Conservation (phyloP, 2,888 invertebrate genomes). For the Cephus sareptanus region DNA sequence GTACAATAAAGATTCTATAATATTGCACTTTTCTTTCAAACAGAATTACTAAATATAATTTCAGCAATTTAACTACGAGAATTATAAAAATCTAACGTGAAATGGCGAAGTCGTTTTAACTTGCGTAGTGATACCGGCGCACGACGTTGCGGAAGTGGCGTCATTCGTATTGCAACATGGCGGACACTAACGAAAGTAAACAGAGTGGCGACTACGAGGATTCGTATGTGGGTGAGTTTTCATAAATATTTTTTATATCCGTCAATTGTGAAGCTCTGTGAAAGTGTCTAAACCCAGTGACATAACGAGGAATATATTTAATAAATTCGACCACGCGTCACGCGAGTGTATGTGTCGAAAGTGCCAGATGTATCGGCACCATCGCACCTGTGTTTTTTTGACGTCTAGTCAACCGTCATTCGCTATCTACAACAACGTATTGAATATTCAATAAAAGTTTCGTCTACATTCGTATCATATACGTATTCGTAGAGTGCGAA, state of each 20-base stretch:
- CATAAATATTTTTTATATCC: background rate
- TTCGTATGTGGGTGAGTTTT: conserved; percentile 61
- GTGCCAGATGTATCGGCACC: conserved; percentile 43
- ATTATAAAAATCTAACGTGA: conserved; percentile 16
- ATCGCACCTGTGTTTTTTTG: conserved; percentile 29
- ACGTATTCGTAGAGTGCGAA: too few relatives aligned
- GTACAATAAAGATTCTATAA: too few relatives aligned
- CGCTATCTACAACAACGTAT: too few relatives aligned
- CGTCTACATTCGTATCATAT: too few relatives aligned
- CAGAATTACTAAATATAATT: background rate
- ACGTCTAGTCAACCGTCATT: conserved; percentile 26
- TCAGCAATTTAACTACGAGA: background rate
- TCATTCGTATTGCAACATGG: conserved; percentile 63
- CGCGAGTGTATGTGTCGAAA: conserved; percentile 11
- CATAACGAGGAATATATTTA: background rate
- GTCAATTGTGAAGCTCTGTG: too few relatives aligned
- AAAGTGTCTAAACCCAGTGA: too few relatives aligned
- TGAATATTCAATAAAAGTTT: too few relatives aligned
- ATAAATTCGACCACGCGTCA: background rate
- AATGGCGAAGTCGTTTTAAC: conserved; percentile 30
- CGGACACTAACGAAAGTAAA: conserved; percentile 69
- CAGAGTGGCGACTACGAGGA: conserved; percentile 63
- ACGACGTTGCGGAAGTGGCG: conserved; percentile 48
- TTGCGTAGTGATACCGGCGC: conserved; percentile 31
- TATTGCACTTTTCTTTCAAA: too few relatives aligned